These are phyloP conservation scores for Cherax destructor DNA, from an alignment of 1,140 invertebrate genomes.

Conservation along the genomic window DNA sequence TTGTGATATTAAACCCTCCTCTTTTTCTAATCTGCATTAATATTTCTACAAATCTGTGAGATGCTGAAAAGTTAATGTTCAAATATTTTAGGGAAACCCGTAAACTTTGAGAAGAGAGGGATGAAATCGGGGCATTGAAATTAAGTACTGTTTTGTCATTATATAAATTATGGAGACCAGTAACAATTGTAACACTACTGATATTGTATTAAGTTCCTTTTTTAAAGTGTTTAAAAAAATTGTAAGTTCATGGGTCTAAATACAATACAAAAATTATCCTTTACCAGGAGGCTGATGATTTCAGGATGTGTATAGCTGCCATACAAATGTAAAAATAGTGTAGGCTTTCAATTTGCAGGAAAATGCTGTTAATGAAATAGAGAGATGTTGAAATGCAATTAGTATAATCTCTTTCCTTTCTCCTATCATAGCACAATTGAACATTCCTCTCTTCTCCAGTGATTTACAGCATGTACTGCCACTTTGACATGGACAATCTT, in stretches of 20 bases:
- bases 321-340: background rate
- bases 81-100: background rate
- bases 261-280: background rate
- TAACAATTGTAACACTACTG: too few species aligned
- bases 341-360: background rate
- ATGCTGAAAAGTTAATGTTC: conserved; percentile 3
- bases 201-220: background rate
- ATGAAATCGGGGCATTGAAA: background rate
- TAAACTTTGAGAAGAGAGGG: background rate
- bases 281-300: background rate
- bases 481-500: background rate
- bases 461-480: background rate
- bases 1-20: conserved; percentile 16
- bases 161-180: background rate
- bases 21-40: conserved; percentile 8
- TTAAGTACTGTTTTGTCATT: background rate
- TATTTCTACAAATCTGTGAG: background rate
- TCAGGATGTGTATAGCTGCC: background rate
- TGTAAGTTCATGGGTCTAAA: too few species aligned
- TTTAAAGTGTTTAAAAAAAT: too few species aligned
- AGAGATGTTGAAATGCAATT: background rate
- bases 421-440: background rate
- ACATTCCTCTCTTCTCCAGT: background rate
- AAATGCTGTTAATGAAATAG: background rate
- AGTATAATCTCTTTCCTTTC: background rate